Evolutionary conservation across 2,888 invertebrate genomes (phyloP).

Genomic region (Polyommatus iphigenia): DNA sequence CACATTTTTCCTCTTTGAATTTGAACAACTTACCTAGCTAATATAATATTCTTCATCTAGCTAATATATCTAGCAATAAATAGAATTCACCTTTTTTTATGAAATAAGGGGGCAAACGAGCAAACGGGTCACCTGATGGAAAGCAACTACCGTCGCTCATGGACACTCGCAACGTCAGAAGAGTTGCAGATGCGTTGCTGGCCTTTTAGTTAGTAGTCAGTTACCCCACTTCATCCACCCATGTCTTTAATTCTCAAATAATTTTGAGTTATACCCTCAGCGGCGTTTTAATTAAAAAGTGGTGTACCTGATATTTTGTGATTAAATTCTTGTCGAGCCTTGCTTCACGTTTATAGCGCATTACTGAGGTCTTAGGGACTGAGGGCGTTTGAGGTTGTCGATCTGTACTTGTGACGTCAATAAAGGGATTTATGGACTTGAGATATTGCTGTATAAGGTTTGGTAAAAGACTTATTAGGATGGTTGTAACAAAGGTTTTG

Average conservation of each 20-base stretch:
- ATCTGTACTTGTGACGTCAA: neutral
- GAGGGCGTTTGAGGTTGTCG: neutral
- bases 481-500: neutral
- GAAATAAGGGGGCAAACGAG: too few relatives aligned
- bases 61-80: too few relatives aligned
- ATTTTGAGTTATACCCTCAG: neutral
- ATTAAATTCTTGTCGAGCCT: neutral
- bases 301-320: constrained; percentile 1
- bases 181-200: too few relatives aligned
- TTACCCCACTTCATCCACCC: too few relatives aligned
- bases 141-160: too few relatives aligned
- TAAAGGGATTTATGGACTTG: neutral
- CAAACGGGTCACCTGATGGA: too few relatives aligned
- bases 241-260: neutral
- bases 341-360: neutral
- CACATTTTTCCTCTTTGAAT: too few relatives aligned
- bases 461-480: neutral
- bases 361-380: neutral
- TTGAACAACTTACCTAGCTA: too few relatives aligned
- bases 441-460: neutral
- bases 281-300: neutral
- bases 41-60: too few relatives aligned
- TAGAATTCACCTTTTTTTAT: too few relatives aligned
- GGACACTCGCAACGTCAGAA: too few relatives aligned
- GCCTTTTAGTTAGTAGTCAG: too few relatives aligned